Percentiles rank a stretch among this genome's conserved stretches.
phyloP scores from a whole-genome alignment of 2,113 vertebrate species.

The Ahaetulla prasina region DNA sequence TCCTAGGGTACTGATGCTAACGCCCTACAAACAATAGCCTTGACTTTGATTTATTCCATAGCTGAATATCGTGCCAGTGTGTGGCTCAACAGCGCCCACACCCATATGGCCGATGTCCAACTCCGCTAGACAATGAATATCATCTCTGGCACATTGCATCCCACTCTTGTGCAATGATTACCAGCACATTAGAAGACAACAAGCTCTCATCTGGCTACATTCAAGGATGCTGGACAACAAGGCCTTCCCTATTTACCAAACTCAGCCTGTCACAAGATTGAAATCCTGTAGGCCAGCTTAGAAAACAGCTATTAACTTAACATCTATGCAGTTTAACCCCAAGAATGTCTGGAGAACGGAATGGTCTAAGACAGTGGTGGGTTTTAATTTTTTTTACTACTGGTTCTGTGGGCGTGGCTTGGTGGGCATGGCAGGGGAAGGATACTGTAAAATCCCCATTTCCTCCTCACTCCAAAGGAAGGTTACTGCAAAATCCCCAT shows the following conservation, averaged over 20 bases:
- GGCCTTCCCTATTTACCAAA: background rate
- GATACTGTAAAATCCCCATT: no score
- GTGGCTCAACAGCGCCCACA: background rate
- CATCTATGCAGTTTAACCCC: background rate
- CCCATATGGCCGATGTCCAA: background rate
- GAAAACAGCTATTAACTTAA: background rate
- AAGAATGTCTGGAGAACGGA: background rate
- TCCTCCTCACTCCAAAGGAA: no score
- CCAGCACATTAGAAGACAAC: background rate
- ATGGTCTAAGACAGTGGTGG: no score
- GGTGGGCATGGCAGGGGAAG: no score
- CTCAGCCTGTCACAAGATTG: background rate
- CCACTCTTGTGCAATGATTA: background rate
- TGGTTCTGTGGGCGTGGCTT: no score
- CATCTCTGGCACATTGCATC: background rate
- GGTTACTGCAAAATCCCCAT: no score
- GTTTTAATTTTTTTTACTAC: no score
- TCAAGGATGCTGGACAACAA: background rate
- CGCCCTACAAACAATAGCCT: background rate
- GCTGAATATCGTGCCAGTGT: background rate
- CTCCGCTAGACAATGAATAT: background rate
- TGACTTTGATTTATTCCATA: background rate
- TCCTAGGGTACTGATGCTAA: background rate
- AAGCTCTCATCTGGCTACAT: background rate
- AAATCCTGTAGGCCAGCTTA: background rate